phyloP scores from a whole-genome alignment of 2,888 invertebrate genomes.

The Hydraecia micacea region DNA sequence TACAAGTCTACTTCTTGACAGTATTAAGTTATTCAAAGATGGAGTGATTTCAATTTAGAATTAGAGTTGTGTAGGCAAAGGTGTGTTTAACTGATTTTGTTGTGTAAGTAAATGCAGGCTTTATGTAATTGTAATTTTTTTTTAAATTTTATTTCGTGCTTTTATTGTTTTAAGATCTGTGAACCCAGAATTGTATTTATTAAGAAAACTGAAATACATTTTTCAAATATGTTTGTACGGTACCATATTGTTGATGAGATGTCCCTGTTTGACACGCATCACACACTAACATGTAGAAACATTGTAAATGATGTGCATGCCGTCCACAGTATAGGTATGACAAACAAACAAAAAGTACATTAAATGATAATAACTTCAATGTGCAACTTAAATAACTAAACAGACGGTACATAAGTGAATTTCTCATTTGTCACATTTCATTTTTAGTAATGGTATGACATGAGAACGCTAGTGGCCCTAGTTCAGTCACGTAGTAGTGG shows the following conservation, averaged over 20 bases:
- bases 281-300: background rate
- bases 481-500: background rate
- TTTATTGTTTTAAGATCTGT: no score
- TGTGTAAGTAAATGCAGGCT: slow-evolving; percentile 24
- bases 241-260: background rate
- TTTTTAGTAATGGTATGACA: slow-evolving; percentile 20
- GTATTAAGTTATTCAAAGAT: background rate
- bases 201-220: background rate
- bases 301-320: background rate
- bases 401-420: background rate
- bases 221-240: background rate
- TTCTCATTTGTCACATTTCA: slow-evolving; percentile 55
- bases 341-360: background rate
- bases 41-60: background rate
- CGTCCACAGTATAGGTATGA: background rate
- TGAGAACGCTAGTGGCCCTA: no score
- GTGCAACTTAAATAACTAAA: slow-evolving; percentile 13
- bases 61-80: background rate
- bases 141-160: no score
- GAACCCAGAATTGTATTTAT: background rate
- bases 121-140: background rate
- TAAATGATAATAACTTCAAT: background rate
- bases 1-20: background rate
- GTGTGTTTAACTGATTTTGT: background rate
- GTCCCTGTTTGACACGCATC: background rate